These are phyloP conservation scores for Muscicapa adusta DNA, from an alignment of 2,113 vertebrate genomes.

Conservation along the genomic window DNA sequence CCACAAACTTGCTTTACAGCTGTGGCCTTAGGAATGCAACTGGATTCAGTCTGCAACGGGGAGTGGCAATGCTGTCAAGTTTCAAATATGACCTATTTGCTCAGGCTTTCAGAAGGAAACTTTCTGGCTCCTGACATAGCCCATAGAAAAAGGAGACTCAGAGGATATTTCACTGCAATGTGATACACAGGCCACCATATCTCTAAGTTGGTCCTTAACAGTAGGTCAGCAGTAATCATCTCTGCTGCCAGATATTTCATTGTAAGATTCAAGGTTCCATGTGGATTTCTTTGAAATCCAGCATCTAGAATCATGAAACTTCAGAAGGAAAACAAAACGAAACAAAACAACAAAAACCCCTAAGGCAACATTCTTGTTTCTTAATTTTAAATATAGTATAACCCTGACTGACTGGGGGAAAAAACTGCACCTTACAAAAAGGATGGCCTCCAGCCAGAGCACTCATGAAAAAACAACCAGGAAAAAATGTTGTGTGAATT, in stretches of 20 bases:
- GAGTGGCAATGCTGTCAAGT: slow-evolving; percentile 8
- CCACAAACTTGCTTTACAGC: slow-evolving; percentile 53
- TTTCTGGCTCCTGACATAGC: fast-evolving
- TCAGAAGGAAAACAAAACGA: neutral
- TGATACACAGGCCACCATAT: neutral
- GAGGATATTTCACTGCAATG: neutral
- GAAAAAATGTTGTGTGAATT: neutral
- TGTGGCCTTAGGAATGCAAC: slow-evolving; percentile 42
- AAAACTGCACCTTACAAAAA: neutral
- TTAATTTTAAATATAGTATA: neutral
- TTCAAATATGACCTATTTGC: slow-evolving; percentile 22
- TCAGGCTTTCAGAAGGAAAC: neutral
- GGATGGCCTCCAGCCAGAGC: neutral
- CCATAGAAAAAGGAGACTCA: neutral
- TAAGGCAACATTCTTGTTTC: neutral
- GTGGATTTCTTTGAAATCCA: neutral
- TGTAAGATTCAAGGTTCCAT: neutral
- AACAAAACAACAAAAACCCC: fast-evolving
- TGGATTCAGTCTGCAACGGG: slow-evolving; percentile 4
- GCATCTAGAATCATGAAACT: neutral
- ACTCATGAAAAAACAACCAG: neutral
- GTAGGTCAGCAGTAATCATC: neutral
- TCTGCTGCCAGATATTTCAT: neutral
- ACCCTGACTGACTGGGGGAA: neutral
- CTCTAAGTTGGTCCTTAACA: neutral